Base-by-base conservation (phyloP, 2,888 invertebrate genomes). In the Dicyrtomina minuta region DNA sequence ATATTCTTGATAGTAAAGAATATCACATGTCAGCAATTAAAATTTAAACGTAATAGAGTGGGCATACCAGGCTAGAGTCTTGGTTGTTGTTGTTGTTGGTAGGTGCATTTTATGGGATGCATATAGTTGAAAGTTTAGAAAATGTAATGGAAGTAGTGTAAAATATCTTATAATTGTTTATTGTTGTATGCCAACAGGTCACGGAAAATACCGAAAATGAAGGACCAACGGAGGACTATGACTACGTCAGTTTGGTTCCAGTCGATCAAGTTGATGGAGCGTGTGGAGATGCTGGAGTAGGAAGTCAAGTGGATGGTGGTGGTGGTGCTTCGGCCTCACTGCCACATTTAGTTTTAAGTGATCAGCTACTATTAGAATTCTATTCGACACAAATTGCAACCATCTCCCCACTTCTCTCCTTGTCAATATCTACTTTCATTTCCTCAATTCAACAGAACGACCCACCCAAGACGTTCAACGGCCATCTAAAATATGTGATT, bases 401-500 rank as follows among this genome's bases (percentile, higher is more conserved):
- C 15, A 93, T 95, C 81, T 90, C 92, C 79, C 88, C 88, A 24
- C 89, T 91, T 81, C 85, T 97, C 58, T 89, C 91, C 73, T 90
- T 91, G 77, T 92, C 95, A 17, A 93, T 96, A 68, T 95, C 95
- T 80, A 92, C 93, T 0, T 96, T 97, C 83, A 86, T 96, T 58
- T 87, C 90, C 79, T 92, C 93, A 5, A 91, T 97, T 49, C 93
- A 94, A 80, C 91, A 90, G 82, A 95, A 94, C 80, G 93, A 95
- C 81, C 94, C 95, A 46, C 96, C 97, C 0, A 92, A 93, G 82
- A 90, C 84, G 62, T 96, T 96, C 82, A 89, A 96, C 64, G 93
- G 93, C 15, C 92, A 95, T 81, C 92, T 93, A 65, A 96, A 96
- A 82, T 94, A 94, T 82, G 94, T 97, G 12, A 92, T 96, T 43